Base-by-base conservation (phyloP, 2,888 invertebrate genomes). In the Leucoma salicis region DNA sequence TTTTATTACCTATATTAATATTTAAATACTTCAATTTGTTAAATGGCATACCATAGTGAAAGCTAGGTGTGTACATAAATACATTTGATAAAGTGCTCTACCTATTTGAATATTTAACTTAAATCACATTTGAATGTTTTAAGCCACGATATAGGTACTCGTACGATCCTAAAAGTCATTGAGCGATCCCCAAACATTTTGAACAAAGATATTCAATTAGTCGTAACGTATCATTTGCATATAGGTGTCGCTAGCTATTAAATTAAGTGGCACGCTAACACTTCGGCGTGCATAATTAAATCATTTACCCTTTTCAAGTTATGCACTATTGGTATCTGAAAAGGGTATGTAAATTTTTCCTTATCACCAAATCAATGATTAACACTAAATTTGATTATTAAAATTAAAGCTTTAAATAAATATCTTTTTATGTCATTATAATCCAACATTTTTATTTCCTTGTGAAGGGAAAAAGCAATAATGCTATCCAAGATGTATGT, bases 181-280 rank as follows among this genome's bases (percentile, higher is more conserved):
- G 63, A 68, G 66, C 53, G 65, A 40, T 71, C 74, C 74, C 63
- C 53, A 63, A 61, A 57, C 63, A 54, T 60, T 62, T 63, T 43
- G 70, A 73, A 87, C 87, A 83, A 77, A 80, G 81, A 82, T 84
- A 87, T 86, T 87, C 87, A 86, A 87, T 88, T 89, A 85, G 69
- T 64, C 68, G 74, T 72, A 67, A 78, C 81, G 75, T 71, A 78
- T 80, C 73, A 88, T 88, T 87, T 87, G 84, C 87, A 88, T 85
- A 87, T 83, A 82, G 80, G 85, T 86, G 85, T 85, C 82, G 74
- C 62, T 73, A 72, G 74, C 82, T 79, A 86, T 85, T 79, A 82
- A 85, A 82, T 87, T 79, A 86, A 83, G 76, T 82, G 79, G 72
- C 68, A 72, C 73, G 69, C 66, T 73, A 70, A 74, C 77, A 76